A percentile compares a stretch with the other conserved stretches of the same genome.
These are phyloP conservation scores for Sebastes jordani DNA, from an alignment of 2,797 vertebrate species.

Conservation along the genomic window DNA sequence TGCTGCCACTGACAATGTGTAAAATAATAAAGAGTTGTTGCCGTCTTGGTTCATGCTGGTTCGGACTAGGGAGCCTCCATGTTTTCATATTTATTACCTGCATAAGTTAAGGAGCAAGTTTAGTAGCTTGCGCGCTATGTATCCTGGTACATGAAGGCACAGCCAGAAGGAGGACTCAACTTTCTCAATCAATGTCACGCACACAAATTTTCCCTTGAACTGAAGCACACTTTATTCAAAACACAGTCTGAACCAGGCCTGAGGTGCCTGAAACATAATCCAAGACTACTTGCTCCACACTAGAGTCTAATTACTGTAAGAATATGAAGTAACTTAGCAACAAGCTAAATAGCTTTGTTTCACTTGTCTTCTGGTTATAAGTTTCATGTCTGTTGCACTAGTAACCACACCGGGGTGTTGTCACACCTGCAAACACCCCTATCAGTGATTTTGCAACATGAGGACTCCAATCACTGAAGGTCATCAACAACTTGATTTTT, in stretches of 20 bases:
- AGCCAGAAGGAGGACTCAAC: too few species aligned
- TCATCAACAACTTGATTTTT: neutral
- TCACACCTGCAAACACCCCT: neutral
- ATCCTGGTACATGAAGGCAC: too few species aligned
- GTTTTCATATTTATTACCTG: too few species aligned
- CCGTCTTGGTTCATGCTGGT: too few species aligned
- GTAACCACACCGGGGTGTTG: neutral
- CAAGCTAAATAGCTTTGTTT: neutral
- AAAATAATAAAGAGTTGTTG: too few species aligned
- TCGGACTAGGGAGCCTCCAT: too few species aligned
- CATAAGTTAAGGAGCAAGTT: too few species aligned
- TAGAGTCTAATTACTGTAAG: neutral
- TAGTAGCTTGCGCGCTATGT: too few species aligned
- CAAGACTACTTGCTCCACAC: neutral
- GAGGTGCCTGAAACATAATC: neutral
- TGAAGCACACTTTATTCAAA: neutral
- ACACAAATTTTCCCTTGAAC: too few species aligned
- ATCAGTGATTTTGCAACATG: neutral
- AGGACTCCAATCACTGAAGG: neutral
- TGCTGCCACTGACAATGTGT: rapidly evolving
- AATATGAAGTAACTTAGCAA: neutral
- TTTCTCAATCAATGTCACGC: too few species aligned
- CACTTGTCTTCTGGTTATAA: neutral
- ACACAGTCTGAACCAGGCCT: neutral
- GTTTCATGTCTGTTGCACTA: neutral